Evolutionary conservation across 2,797 vertebrate genomes (phyloP).

Genomic region (Mus minutoides): DNA sequence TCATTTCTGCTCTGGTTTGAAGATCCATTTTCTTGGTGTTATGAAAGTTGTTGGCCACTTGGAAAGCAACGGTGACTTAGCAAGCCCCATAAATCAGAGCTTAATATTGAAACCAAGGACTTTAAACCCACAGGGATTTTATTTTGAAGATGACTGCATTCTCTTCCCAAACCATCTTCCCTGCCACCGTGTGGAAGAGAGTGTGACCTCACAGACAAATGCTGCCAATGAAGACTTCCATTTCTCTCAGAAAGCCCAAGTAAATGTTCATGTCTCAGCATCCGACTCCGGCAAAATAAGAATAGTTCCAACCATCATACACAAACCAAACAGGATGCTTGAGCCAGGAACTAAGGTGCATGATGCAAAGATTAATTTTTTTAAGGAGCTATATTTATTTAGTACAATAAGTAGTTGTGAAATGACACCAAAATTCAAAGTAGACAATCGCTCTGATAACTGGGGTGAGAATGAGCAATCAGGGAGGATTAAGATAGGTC

Average conservation of each 20-base stretch:
- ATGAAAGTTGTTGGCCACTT: slow-evolving; percentile 73
- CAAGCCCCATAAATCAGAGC: slow-evolving; percentile 61
- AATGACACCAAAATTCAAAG: slow-evolving; percentile 73
- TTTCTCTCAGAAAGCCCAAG: slow-evolving; percentile 77
- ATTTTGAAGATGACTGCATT: slow-evolving; percentile 73
- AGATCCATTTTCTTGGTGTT: slow-evolving; percentile 70
- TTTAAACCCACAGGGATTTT: slow-evolving; percentile 74
- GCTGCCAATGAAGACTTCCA: slow-evolving; percentile 68
- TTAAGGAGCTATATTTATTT: slow-evolving; percentile 49
- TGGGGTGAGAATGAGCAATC: neutral
- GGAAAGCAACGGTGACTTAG: slow-evolving; percentile 78
- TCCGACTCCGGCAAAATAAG: slow-evolving; percentile 71
- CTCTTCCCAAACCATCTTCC: slow-evolving; percentile 65
- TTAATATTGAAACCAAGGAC: slow-evolving; percentile 78
- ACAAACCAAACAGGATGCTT: slow-evolving; percentile 26
- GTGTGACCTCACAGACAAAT: slow-evolving; percentile 74
- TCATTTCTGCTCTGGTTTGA: slow-evolving; percentile 24
- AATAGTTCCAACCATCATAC: neutral
- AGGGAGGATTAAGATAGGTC: neutral
- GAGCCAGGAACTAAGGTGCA: neutral
- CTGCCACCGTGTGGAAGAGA: slow-evolving; percentile 70
- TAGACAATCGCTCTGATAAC: slow-evolving; percentile 38
- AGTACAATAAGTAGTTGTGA: slow-evolving; percentile 74
- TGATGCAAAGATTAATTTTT: neutral
- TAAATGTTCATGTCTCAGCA: slow-evolving; percentile 70